Base-by-base conservation (phyloP, 1,140 invertebrate genomes). In the Drosophila subobscura region DNA sequence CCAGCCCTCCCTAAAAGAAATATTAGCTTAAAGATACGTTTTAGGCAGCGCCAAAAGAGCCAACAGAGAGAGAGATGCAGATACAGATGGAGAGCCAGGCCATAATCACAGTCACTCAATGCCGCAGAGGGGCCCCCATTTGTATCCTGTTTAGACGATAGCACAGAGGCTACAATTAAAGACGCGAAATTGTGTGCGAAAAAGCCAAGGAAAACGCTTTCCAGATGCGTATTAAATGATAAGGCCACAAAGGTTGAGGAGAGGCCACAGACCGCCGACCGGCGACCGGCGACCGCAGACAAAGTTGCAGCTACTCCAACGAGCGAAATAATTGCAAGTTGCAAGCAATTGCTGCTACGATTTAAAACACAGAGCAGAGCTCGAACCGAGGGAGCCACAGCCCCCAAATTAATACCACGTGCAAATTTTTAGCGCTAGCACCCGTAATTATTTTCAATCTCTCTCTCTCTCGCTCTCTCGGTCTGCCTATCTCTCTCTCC, bases 161-260 rank as follows among this genome's bases (percentile, higher is more conserved):
- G 74, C 74, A 47, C 42, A 78, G 58, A 67, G 29, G 54, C 79
- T 78, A 67, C 79, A 81, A 81, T 81, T 81, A 78, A 83, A 61
- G 61, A 50, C 57, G 59, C 22, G 27, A 52, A 79, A 79, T 77
- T 74, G 79, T 81, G 79, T 74, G 79, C 68, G 78, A 81, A 79
- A 67, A 72, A 65, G 53, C 44, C 29, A 29, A 41, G 65, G 23
- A 14, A 80, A 68, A 65, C 44, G 42, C 66, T 70, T 55, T 79
- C 53, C 63, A 84, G 79, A 84, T 84, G 75, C 79, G 80, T 84
- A 79, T 84, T 84, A 84, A 84, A 84, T 84, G 79, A 84, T 84
- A 84, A 73, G 72, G 66, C 65, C 60, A 61, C 65, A 58, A 68
- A 68, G 65, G 65, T 68, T 68, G 65, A 33, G 65, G 65, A 67